A percentile compares a stretch with the other conserved stretches of the same genome.
Conservation (phyloP, 2,113 vertebrate species). For the Pygoscelis antarcticus region DNA sequence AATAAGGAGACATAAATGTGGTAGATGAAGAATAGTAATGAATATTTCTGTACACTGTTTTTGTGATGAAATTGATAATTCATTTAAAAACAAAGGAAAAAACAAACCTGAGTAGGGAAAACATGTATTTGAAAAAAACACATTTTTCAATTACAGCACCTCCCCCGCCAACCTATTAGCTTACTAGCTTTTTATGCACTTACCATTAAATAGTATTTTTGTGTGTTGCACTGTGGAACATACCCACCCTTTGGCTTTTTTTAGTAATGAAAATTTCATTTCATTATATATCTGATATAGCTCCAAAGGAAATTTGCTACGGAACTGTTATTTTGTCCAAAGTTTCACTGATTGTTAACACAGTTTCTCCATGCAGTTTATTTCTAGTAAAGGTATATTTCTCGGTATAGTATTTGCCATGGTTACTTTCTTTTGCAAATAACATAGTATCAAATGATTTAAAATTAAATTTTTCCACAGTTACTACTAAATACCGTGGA, state of each 20-base stretch:
- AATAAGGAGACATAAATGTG: not conserved
- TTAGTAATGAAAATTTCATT: not conserved
- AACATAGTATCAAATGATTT: not conserved
- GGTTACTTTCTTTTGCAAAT: not conserved
- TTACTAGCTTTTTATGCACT: not conserved
- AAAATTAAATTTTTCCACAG: not conserved
- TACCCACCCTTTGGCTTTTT: not conserved
- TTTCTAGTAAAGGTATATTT: not conserved
- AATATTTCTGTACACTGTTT: not conserved
- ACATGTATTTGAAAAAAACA: not conserved
- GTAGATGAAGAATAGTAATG: not conserved
- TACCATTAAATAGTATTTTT: not conserved
- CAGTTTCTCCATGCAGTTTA: not conserved
- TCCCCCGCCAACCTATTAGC: accelerated
- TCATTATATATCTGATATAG: not conserved
- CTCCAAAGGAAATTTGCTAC: not conserved
- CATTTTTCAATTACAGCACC: not conserved
- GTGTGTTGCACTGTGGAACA: not conserved
- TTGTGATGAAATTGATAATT: not conserved
- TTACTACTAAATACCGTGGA: not conserved
- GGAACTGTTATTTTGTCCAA: not conserved
- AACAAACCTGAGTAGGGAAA: not conserved
- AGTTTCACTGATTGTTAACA: not conserved
- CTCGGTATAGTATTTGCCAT: not conserved
- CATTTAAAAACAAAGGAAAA: not conserved